Evolutionary conservation across 1,140 invertebrate species (phyloP), one percentile per base, ranked within the genome.

Genomic region (Goniozus legneri): DNA sequence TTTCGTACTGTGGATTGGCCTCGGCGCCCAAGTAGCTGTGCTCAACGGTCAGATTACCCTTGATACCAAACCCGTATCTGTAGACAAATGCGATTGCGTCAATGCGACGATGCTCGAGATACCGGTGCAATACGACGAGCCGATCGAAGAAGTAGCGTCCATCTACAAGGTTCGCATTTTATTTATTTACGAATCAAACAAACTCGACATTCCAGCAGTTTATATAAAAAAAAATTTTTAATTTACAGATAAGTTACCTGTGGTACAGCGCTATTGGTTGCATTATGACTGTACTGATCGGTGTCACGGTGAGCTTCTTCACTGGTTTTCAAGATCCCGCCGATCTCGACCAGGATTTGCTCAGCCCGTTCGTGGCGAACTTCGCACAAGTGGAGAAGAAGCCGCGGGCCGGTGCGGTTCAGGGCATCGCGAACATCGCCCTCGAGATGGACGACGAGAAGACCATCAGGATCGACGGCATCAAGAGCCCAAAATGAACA

Each of bases 241-340:
- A n/a, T n/a, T n/a, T n/a, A n/a, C 69, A 82, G 62, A 73, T 87
- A 34, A 87, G 85, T 20, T 89, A 87, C 67, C 71, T 89, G 52
- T 89, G 86, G 86, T 88, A 87, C 64, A 84, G 85, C n/a, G 81
- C 82, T 19, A 82, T 91, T n/a, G 89, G 87, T 1, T 85, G 82
- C 35, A 49, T 82, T 1, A 70, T 84, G 0, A 89, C 89, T 0
- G 71, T 92, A 19, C 48, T 88, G 2, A 69, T 88, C 10, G 91
- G 91, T 1, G 65, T 88, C 20, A 21, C 84, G 0, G 81, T 90
- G 1, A 91, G 89, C 34, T 73, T 84, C 1, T 51, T 84, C 1
- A 88, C 89, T 4, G 83, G 83, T 2, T 56, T 68, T 6, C 72
- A 80, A 47, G 70, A 84, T 57, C 74, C 79, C 0, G 58, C 68